A percentile compares a stretch with the other conserved stretches of the same genome.
Evolutionary conservation across 2,113 vertebrate species (phyloP).

Genomic region (Chamaea fasciata): DNA sequence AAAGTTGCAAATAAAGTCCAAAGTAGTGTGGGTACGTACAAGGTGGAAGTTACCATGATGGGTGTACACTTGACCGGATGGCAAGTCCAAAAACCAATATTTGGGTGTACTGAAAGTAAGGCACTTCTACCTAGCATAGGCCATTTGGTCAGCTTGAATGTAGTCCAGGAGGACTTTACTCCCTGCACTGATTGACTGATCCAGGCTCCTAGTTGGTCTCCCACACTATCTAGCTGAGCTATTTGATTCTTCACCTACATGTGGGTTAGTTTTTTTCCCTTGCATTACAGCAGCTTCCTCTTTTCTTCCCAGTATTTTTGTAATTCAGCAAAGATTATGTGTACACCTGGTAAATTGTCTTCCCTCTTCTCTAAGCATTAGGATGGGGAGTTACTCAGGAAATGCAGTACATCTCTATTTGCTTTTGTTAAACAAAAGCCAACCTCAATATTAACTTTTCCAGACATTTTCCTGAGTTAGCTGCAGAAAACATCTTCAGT

Average conservation of each 20-base stretch:
- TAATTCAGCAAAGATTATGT: not conserved
- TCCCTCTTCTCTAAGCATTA: not conserved
- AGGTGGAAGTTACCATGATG: not conserved
- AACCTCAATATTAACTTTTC: not conserved
- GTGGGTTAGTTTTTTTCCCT: fast-evolving
- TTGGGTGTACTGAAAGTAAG: not conserved
- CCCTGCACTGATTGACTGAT: not conserved
- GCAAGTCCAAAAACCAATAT: not conserved
- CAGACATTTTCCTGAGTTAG: not conserved
- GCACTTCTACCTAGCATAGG: not conserved
- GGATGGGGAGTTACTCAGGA: not conserved
- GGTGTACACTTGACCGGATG: not conserved
- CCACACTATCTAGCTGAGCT: not conserved
- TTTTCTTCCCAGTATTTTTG: not conserved
- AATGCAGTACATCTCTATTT: not conserved
- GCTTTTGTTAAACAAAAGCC: not conserved
- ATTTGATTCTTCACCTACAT: not conserved
- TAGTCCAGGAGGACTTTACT: not conserved
- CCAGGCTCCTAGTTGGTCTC: not conserved
- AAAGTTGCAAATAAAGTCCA: not conserved
- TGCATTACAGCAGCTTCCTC: not conserved
- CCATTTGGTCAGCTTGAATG: not conserved
- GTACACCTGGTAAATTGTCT: not conserved
- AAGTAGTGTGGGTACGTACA: not conserved
- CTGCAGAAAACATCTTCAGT: not conserved